phyloP scores from a whole-genome alignment of 2,797 vertebrate genomes.

The Sandelia bainsii region DNA sequence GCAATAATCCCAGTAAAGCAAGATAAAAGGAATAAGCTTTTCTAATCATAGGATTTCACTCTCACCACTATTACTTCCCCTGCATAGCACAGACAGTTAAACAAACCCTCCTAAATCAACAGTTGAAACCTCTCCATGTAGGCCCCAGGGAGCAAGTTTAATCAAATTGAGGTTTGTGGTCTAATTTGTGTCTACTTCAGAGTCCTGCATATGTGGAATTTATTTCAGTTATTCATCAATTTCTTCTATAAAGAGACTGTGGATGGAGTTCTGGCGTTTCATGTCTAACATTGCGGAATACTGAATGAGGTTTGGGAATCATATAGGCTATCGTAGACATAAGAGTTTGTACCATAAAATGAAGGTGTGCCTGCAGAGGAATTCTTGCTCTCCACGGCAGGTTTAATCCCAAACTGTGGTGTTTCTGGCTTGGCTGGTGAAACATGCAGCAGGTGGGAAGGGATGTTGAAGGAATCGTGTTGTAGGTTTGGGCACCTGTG shows the following conservation, averaged over 20 bases:
- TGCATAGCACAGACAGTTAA: slow-evolving; percentile 28
- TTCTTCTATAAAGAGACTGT: slow-evolving; percentile 5
- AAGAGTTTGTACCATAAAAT: background rate
- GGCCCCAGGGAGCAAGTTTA: slow-evolving; percentile 35
- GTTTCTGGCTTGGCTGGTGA: slow-evolving; percentile 5
- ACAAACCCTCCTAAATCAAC: slow-evolving; percentile 52
- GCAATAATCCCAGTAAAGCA: slow-evolving; percentile 37
- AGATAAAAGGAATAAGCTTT: slow-evolving; percentile 33
- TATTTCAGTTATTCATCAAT: slow-evolving; percentile 34
- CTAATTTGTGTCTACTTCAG: slow-evolving; percentile 53
- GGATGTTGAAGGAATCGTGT: slow-evolving; percentile 11
- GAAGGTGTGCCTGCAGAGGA: background rate
- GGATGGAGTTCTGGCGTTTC: slow-evolving; percentile 13
- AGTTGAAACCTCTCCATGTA: slow-evolving; percentile 34
- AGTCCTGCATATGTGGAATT: slow-evolving; percentile 14
- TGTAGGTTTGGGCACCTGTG: slow-evolving; percentile 22
- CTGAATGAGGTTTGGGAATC: slow-evolving; percentile 2
- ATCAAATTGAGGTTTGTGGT: slow-evolving; percentile 61
- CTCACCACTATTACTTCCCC: slow-evolving; percentile 43
- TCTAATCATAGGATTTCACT: slow-evolving; percentile 56
- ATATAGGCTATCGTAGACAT: background rate
- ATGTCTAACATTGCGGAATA: slow-evolving; percentile 5
- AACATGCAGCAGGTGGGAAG: slow-evolving; percentile 15
- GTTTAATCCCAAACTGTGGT: background rate
- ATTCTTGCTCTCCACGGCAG: background rate